These are phyloP conservation scores for Sinotaia quadrata DNA, from an alignment of 2,888 invertebrate genomes.

Conservation along the genomic window DNA sequence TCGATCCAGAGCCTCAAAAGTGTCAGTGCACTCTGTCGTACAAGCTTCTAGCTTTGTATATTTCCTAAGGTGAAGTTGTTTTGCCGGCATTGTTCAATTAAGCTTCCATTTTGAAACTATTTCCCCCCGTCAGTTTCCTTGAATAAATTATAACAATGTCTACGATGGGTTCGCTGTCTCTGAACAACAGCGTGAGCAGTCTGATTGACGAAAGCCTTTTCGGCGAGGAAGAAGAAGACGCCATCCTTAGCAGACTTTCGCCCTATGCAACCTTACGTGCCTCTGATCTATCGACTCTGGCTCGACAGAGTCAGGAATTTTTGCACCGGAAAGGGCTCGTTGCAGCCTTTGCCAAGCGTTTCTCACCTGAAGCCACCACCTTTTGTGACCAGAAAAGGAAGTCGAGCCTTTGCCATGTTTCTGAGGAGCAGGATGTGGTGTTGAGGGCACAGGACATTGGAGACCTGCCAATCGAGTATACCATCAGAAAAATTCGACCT, in stretches of 20 bases:
- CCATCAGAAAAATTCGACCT: slow-evolving; percentile 28
- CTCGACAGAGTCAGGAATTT: too few species aligned
- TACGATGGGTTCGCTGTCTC: slow-evolving; percentile 22
- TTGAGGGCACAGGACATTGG: slow-evolving; percentile 32
- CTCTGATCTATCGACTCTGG: slow-evolving; percentile 30
- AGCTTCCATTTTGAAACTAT: too few species aligned
- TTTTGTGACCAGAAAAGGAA: slow-evolving; percentile 23
- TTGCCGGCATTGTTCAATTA: too few species aligned
- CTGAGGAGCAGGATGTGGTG: slow-evolving; percentile 24
- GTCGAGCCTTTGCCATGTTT: too few species aligned
- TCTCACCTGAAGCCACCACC: slow-evolving; percentile 8
- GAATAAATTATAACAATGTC: neutral
- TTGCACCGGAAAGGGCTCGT: slow-evolving; percentile 1
- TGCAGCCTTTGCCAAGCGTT: neutral
- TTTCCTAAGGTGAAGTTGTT: too few species aligned
- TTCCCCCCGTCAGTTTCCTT: neutral
- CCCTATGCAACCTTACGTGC: slow-evolving; percentile 37
- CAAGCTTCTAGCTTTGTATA: too few species aligned
- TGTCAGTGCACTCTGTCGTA: too few species aligned
- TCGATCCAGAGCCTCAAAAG: too few species aligned
- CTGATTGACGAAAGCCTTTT: slow-evolving; percentile 25
- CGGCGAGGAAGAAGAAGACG: slow-evolving; percentile 18
- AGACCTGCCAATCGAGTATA: slow-evolving; percentile 34
- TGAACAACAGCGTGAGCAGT: slow-evolving; percentile 23
- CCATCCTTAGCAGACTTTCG: slow-evolving; percentile 31